Evolutionary conservation across 2,888 invertebrate species (phyloP).

Genomic region (Caenorhabditis sinica): DNA sequence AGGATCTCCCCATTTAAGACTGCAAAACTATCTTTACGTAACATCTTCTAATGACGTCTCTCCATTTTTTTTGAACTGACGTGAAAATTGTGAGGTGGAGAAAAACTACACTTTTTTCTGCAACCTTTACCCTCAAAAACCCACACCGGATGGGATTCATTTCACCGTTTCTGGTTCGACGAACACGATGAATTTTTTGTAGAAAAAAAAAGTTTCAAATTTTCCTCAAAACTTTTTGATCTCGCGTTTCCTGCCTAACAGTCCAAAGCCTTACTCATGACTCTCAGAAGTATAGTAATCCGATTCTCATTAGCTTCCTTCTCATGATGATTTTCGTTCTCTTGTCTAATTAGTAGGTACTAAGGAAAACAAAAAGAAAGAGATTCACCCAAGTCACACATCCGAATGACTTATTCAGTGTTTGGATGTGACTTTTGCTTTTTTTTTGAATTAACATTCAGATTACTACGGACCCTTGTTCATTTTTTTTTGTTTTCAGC

Average conservation of each 20-base stretch:
- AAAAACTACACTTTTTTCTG: conserved; percentile 11
- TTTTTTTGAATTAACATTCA: background rate
- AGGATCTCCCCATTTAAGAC: background rate
- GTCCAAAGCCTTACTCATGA: too few relatives aligned
- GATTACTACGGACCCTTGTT: background rate
- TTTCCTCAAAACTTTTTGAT: conserved; percentile 2
- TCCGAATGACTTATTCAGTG: conserved; percentile 44
- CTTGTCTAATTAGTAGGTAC: conserved; percentile 45
- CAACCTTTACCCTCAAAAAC: conserved; percentile 51
- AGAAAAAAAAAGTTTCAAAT: background rate
- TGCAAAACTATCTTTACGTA: conserved; percentile 7
- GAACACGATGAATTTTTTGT: conserved; percentile 27
- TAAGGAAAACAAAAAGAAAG: conserved; percentile 3
- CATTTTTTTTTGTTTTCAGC: conserved; percentile 30
- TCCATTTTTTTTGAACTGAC: background rate
- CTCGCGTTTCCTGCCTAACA: too few relatives aligned
- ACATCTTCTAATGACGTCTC: conserved; percentile 35
- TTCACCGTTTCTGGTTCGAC: conserved; percentile 47
- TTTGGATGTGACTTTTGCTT: conserved; percentile 13
- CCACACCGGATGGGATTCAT: conserved; percentile 49
- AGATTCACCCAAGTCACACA: conserved; percentile 37
- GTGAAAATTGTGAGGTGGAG: conserved; percentile 7
- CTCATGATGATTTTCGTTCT: conserved; percentile 4
- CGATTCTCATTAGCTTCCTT: background rate
- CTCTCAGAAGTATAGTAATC: too few relatives aligned